A percentile compares a stretch with the other conserved stretches of the same genome.
Conservation (phyloP, 1,140 invertebrate species). For the Hycleus cichorii region DNA sequence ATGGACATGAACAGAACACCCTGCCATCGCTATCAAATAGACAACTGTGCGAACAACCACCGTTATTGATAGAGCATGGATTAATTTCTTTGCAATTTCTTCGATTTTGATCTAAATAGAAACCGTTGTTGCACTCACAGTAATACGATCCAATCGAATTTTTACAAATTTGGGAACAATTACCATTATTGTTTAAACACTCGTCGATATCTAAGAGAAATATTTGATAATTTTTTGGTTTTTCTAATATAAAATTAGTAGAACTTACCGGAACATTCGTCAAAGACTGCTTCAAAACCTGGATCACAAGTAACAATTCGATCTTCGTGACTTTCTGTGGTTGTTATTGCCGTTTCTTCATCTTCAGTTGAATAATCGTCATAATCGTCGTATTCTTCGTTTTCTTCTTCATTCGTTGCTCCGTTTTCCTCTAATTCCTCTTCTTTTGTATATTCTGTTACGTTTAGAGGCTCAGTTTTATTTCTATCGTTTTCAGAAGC, state of each 20-base stretch:
- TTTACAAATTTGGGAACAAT: slow-evolving; percentile 55
- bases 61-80: slow-evolving; percentile 46
- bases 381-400: slow-evolving; percentile 5
- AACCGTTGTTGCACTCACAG: slow-evolving; percentile 52
- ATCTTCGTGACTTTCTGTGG: not conserved
- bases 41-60: slow-evolving; percentile 51
- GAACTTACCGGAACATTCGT: slow-evolving; percentile 22
- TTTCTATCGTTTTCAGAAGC: too few relatives aligned
- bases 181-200: slow-evolving; percentile 44
- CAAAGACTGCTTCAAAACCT: slow-evolving; percentile 8
- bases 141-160: slow-evolving; percentile 56
- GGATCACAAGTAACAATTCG: slow-evolving; percentile 9
- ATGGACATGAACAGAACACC: slow-evolving; percentile 62
- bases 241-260: not conserved
- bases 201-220: slow-evolving; percentile 53
- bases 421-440: not conserved
- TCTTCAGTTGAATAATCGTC: slow-evolving; percentile 9
- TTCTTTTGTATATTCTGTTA: not conserved
- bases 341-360: not conserved
- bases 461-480: not conserved
- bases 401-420: not conserved
- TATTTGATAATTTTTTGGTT: not conserved
- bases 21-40: slow-evolving; percentile 41
- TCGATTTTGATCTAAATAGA: slow-evolving; percentile 42
- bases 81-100: slow-evolving; percentile 49